These are phyloP conservation scores for Eristalis intricaria DNA, from an alignment of 2,888 invertebrate genomes.

Conservation along the genomic window DNA sequence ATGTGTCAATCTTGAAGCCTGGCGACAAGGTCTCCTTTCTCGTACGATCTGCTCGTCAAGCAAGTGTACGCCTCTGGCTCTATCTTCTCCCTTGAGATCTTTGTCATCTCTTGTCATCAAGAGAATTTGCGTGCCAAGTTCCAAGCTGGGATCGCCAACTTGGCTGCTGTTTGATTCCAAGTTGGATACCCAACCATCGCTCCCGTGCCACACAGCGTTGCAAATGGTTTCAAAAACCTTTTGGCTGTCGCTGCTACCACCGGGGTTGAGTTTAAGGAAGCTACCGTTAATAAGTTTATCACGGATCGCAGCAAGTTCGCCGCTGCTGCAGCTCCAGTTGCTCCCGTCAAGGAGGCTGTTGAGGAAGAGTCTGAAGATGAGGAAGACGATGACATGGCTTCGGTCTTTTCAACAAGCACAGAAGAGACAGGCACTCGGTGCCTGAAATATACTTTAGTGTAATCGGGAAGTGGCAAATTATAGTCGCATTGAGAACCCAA, in stretches of 20 bases:
- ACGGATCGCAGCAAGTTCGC: conserved; percentile 99
- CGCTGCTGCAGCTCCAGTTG: conserved; percentile 84
- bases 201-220: conserved; percentile 98
- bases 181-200: conserved; percentile 98
- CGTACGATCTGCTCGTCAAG: conserved; percentile 97
- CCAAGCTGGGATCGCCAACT: conserved; percentile 95
- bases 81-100: conserved; percentile 96
- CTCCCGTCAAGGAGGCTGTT: conserved; percentile 86
- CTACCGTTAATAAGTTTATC: conserved; percentile 94
- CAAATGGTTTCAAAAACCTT: conserved; percentile 98
- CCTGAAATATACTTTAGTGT: conserved; percentile 26
- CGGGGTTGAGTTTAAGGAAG: conserved; percentile 97
- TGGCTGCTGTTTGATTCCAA: conserved; percentile 95
- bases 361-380: conserved; percentile 91
- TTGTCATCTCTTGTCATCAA: conserved; percentile 99
- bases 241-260: conserved; percentile 98
- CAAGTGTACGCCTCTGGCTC: conserved; percentile 99
- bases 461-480: conserved; percentile 75
- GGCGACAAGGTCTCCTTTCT: conserved; percentile 99
- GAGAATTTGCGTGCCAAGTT: conserved; percentile 96
- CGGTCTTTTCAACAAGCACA: conserved; percentile 88
- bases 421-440: not conserved
- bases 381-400: conserved; percentile 98
- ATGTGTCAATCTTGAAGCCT: conserved; percentile 94
- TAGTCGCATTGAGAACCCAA: conserved; percentile 81